Evolutionary conservation across 2,888 invertebrate species (phyloP).

Genomic region (Andrena haemorrhoa): DNA sequence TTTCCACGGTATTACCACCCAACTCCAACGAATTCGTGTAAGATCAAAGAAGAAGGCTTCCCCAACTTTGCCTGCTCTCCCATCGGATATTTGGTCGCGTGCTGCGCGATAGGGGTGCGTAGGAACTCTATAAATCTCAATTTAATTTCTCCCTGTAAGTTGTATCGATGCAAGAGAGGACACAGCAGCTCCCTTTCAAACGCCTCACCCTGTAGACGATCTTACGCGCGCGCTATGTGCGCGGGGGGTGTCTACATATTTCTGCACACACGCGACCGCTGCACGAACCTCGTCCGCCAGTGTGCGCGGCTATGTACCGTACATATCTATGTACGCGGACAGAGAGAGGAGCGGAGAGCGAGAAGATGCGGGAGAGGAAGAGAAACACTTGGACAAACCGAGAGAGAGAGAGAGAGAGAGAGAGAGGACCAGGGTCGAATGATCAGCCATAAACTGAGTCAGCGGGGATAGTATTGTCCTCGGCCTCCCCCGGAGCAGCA

Average conservation of each 20-base stretch:
- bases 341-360: slow-evolving; percentile 29
- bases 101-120: not conserved
- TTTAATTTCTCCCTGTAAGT: not conserved
- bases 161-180: not conserved
- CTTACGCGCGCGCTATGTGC: slow-evolving; percentile 65
- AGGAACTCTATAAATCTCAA: not conserved
- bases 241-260: slow-evolving; percentile 64
- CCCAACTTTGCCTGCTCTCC: not conserved
- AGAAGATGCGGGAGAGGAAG: slow-evolving; percentile 33
- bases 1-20: not conserved
- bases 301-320: slow-evolving; percentile 32
- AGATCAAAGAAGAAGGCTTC: not conserved
- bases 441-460: slow-evolving; percentile 82
- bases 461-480: slow-evolving; percentile 78
- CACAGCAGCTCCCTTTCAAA: slow-evolving; percentile 12
- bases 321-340: slow-evolving; percentile 44
- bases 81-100: not conserved
- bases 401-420: slow-evolving; percentile 44
- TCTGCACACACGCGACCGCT: slow-evolving; percentile 58
- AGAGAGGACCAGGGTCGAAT: slow-evolving; percentile 78
- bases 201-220: slow-evolving; percentile 54
- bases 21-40: not conserved
- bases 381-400: slow-evolving; percentile 36
- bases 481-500: slow-evolving; percentile 63
- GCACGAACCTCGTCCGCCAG: slow-evolving; percentile 36